Conservation (phyloP, 1,140 invertebrate species). For the Goniozus legneri region DNA sequence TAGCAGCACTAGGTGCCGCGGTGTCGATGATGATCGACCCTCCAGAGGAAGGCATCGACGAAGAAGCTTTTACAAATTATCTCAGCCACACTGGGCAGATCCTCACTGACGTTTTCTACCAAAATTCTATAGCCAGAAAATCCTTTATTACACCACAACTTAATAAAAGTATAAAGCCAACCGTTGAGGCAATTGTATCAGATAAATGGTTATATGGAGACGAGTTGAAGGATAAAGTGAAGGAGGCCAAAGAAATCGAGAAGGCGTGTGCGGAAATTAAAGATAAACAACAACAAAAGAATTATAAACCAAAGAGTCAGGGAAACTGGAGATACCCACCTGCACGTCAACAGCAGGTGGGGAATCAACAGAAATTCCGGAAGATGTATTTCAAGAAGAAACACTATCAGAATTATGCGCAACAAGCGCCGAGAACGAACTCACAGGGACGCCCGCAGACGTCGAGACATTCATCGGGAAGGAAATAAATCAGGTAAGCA, state of each 20-base stretch:
- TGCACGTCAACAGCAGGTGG: constrained; percentile 4
- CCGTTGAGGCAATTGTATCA: constrained; percentile 24
- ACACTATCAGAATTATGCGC: no score
- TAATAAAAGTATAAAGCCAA: constrained; percentile 22
- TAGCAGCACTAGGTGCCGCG: constrained; percentile 9
- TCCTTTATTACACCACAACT: constrained; percentile 13
- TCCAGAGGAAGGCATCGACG: constrained; percentile 7
- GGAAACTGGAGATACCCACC: constrained; percentile 15
- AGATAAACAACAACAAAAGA: constrained; percentile 2
- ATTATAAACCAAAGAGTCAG: background rate
- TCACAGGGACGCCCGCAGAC: no score
- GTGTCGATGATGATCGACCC: constrained; percentile 12
- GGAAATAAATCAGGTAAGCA: no score
- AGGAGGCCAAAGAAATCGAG: constrained; percentile 14
- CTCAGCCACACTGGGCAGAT: constrained; percentile 17
- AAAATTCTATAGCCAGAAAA: constrained; percentile 18
- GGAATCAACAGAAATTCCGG: constrained; percentile 1
- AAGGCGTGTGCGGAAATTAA: constrained; percentile 15
- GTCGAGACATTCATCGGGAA: no score
- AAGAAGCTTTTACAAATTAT: constrained; percentile 12
- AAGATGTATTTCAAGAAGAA: no score
- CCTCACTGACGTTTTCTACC: constrained; percentile 22
- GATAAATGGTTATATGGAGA: constrained; percentile 27
- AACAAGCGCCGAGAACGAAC: no score
- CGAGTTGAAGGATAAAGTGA: constrained; percentile 7